Evolutionary conservation across 2,888 invertebrate species (phyloP), one percentile per base, ranked within the genome.

Genomic region (Muschampia plurimacula): DNA sequence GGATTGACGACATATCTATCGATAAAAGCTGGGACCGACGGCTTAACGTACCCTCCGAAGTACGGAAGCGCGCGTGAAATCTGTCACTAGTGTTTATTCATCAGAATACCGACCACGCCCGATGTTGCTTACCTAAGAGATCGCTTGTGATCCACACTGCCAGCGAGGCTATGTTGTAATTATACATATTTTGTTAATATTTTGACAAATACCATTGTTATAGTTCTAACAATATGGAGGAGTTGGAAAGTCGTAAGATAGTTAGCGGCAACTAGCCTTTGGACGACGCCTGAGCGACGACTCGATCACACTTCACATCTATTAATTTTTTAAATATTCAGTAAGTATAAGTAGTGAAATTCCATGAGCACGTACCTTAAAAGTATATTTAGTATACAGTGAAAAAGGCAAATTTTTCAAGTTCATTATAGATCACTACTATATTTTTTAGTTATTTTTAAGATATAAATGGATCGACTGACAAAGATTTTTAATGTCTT

Each of bases 151-250:
- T 22, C 22, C 22, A 22, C 22, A 1, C 22, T 22, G 22, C 22
- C 22, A 1, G 44, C 44, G 9, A 46, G 22, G 22, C 22, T 22
- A 22, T 22, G 1, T 22, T 22, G 1, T 22, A 22, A 22, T 22
- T 22, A 22, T 22, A 22, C 22, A 22, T 22, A 22, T 22, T 46
- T 22, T 55, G 6, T 55, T 55, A 6, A 55, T 57, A 57, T 57
- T 12, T 55, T 22, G 22, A 2, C 22, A 28, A 28, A 28, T 57
- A 12, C 57, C 12, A 12, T 46, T 28, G 28, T 77, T 80, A 84
- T 82, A 95, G 95, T 81, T 92, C 95, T 10, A 93, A 90, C 83
- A 95, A 89, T 80, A 94, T 95, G 90, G 95, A 95, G 75, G 95
- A 95, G 79, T 77, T 95, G 77, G 95, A 95, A 81, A 92, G 86